A percentile compares a stretch with the other conserved stretches of the same genome.
Evolutionary conservation across 2,113 vertebrate genomes (phyloP).

Genomic region (Prietella phreatophila): DNA sequence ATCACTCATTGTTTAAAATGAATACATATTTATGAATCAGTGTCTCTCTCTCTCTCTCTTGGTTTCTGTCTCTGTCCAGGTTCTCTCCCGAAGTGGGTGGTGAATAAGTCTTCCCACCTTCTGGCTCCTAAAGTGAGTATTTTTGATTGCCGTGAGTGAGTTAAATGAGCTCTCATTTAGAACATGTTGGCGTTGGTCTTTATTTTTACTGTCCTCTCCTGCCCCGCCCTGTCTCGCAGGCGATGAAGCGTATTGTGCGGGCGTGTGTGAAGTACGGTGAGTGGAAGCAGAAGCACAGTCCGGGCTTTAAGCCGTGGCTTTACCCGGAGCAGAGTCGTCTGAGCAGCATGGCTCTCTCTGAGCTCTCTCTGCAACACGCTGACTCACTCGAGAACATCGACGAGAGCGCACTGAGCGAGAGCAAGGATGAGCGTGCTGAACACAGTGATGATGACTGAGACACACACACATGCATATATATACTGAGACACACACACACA

Average conservation of each 20-base stretch:
- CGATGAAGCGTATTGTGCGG: conserved; percentile 91
- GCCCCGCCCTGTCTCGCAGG: conserved; percentile 65
- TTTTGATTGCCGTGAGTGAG: not conserved
- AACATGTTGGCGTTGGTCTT: not conserved
- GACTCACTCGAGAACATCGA: conserved; percentile 95
- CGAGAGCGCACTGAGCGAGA: conserved; percentile 81
- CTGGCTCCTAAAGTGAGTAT: conserved; percentile 88
- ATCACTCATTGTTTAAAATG: not conserved
- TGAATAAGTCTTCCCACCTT: conserved; percentile 91
- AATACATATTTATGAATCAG: not conserved
- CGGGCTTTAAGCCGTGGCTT: conserved; percentile 87
- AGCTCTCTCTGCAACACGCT: conserved; percentile 86
- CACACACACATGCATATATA: conserved; percentile 19
- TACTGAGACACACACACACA: conserved; percentile 9
- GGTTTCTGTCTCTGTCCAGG: conserved; percentile 68
- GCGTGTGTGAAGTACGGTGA: conserved; percentile 86
- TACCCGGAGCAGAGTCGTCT: conserved; percentile 87
- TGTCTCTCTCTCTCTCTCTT: conserved; percentile 68
- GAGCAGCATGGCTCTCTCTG: conserved; percentile 77
- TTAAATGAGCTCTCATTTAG: no score
- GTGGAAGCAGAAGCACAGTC: conserved; percentile 88
- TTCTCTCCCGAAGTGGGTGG: conserved; percentile 95
- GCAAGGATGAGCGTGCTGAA: conserved; percentile 80
- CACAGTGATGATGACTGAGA: conserved; percentile 80
- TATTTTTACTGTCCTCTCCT: not conserved